Evolutionary conservation across 2,888 invertebrate genomes (phyloP).

Genomic region (Geophilus truncorum): DNA sequence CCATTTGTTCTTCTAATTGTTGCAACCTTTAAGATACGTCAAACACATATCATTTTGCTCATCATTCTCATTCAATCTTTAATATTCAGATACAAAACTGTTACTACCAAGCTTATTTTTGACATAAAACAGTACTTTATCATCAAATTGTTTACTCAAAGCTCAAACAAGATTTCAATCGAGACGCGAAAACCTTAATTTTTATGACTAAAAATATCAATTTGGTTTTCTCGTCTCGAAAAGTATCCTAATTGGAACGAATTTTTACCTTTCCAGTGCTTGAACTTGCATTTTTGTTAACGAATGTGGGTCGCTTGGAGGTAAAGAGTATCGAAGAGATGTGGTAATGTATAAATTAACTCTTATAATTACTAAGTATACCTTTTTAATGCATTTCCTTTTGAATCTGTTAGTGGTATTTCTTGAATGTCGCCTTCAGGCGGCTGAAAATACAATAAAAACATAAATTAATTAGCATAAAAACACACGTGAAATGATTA

Average conservation of each 20-base stretch:
- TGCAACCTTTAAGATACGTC: conserved; percentile 51
- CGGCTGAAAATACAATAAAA: too few relatives aligned
- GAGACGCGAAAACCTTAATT: too few relatives aligned
- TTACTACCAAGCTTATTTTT: background rate
- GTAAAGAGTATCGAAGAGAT: background rate
- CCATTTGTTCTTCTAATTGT: conserved; percentile 66
- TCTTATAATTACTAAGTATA: background rate
- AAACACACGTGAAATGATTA: background rate
- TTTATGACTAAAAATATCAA: too few relatives aligned
- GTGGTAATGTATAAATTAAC: background rate
- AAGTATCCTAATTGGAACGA: background rate
- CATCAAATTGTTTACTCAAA: too few relatives aligned
- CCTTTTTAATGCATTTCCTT: background rate
- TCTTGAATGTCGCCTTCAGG: background rate
- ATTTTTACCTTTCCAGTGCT: conserved; percentile 14
- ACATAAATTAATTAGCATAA: too few relatives aligned
- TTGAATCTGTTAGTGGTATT: background rate
- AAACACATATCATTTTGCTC: background rate
- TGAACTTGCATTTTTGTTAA: conserved; percentile 31
- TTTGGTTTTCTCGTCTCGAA: too few relatives aligned
- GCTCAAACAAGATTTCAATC: too few relatives aligned
- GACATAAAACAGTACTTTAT: background rate
- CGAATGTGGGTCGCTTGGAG: conserved; percentile 28
- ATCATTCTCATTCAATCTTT: too few relatives aligned
- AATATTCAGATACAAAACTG: background rate